phyloP scores from a whole-genome alignment of 2,113 vertebrate species.

The Vireo altiloquus region DNA sequence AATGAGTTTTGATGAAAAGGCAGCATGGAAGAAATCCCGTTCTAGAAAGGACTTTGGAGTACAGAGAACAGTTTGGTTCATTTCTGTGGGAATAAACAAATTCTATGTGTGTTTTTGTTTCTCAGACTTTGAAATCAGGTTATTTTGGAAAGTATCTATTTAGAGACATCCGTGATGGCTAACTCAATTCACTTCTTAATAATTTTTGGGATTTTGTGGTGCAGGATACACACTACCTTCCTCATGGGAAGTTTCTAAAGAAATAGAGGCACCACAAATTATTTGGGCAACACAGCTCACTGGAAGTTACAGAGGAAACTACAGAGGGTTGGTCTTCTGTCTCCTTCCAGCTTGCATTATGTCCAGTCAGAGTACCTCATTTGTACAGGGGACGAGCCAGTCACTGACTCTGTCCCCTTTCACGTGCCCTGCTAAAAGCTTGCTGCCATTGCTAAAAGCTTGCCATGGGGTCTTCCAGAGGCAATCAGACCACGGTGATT shows the following conservation, averaged over 20 bases:
- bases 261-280: neutral
- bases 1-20: neutral
- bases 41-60: neutral
- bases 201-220: neutral
- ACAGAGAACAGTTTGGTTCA: neutral
- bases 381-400: fast-evolving
- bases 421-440: neutral
- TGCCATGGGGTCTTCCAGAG: neutral
- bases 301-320: neutral
- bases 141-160: neutral
- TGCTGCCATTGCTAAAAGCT: no score
- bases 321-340: neutral
- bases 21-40: neutral
- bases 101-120: neutral
- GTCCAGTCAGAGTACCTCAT: neutral
- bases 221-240: neutral
- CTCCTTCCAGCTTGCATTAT: neutral
- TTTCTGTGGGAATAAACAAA: neutral
- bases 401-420: neutral
- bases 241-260: neutral
- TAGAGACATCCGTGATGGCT: neutral
- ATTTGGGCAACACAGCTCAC: neutral
- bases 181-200: neutral
- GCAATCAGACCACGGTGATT: no score
- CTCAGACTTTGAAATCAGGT: neutral